Evolutionary conservation across 1,140 invertebrate genomes (phyloP).

Genomic region (Nephotettix cincticeps): DNA sequence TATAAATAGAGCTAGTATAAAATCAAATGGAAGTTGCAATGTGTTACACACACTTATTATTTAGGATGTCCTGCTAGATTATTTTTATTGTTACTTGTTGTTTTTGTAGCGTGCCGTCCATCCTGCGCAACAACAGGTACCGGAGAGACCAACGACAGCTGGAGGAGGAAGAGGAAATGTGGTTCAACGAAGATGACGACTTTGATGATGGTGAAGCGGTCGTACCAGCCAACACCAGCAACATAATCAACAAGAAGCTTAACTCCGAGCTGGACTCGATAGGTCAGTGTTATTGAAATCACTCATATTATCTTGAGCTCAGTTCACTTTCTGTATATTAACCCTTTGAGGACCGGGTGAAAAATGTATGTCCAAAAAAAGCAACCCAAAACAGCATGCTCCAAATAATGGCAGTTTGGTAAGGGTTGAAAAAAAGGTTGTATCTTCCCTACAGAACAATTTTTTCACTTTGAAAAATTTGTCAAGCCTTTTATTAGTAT

Average conservation of each 20-base stretch:
- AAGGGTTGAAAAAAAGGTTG: no score
- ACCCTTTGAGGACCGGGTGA: neutral
- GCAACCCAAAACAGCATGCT: no score
- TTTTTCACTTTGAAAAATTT: no score
- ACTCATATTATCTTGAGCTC: no score
- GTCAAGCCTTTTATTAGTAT: no score
- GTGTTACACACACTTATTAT: no score
- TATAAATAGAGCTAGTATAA: no score
- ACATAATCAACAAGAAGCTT: constrained; percentile 50
- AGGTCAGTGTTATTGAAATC: constrained; percentile 46
- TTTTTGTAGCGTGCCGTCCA: constrained; percentile 65
- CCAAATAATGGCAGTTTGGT: no score
- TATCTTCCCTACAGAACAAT: no score
- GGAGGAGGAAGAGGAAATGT: constrained; percentile 98
- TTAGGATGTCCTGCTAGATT: no score
- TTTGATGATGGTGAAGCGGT: constrained; percentile 82
- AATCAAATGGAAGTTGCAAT: no score
- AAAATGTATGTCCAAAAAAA: no score
- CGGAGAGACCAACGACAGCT: constrained; percentile 87
- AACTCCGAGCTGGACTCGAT: constrained; percentile 62
- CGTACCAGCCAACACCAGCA: constrained; percentile 51
- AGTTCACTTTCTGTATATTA: constrained; percentile 4
- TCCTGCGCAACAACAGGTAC: constrained; percentile 78
- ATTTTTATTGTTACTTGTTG: constrained; percentile 6
- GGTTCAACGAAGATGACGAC: constrained; percentile 96